A percentile compares a stretch with the other conserved stretches of the same genome.
Evolutionary conservation across 2,797 vertebrate species (phyloP).

Genomic region (Fundulus diaphanus): DNA sequence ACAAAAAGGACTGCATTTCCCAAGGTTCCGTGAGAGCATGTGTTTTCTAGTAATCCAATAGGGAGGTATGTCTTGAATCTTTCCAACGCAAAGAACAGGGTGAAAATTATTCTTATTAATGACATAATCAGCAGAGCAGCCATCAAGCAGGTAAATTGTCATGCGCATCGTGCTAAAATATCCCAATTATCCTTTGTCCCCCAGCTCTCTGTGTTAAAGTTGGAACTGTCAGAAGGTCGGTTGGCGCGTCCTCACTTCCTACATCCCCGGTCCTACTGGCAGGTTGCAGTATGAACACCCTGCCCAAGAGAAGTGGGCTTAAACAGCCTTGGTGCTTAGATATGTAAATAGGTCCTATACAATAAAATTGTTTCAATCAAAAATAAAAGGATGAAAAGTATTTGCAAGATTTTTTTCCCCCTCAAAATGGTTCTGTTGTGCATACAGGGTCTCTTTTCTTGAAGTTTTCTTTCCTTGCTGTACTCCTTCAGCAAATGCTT

Average conservation of each 20-base stretch:
- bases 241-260: conserved; percentile 63
- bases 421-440: conserved; percentile 93
- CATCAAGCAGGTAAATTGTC: conserved; percentile 99
- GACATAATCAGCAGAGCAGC: conserved; percentile 99
- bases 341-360: conserved; percentile 98
- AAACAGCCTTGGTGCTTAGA: conserved; percentile 97
- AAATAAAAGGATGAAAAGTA: conserved; percentile 94
- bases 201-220: conserved; percentile 91
- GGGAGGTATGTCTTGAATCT: conserved; percentile 86
- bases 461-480: conserved; percentile 44
- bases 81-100: conserved; percentile 83
- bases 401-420: conserved; percentile 85
- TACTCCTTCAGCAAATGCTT: conserved; percentile 49
- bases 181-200: conserved; percentile 91
- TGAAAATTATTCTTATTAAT: conserved; percentile 96
- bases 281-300: conserved; percentile 85
- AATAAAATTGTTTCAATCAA: conserved; percentile 91
- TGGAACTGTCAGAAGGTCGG: conserved; percentile 90
- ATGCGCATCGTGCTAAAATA: conserved; percentile 99
- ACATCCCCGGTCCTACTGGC: conserved; percentile 61
- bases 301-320: conserved; percentile 81
- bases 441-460: conserved; percentile 84
- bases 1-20: conserved; percentile 68
- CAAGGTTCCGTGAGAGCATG: conserved; percentile 76
- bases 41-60: conserved; percentile 85